Conservation (phyloP, 2,113 vertebrate species). For the Ophthalmolycus amberensis region DNA sequence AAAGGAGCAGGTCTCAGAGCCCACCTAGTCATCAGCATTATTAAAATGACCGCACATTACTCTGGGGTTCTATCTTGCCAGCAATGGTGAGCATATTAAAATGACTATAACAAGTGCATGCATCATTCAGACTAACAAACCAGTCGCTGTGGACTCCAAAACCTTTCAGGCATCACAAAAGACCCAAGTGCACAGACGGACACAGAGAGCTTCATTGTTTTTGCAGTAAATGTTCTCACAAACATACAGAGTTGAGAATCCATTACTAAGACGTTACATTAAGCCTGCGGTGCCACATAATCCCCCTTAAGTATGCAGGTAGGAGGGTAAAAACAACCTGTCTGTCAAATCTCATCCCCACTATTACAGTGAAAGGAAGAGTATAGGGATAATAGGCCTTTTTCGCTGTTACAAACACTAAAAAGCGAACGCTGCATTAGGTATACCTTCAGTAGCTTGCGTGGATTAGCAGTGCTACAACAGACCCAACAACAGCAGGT, state of each 20-base stretch:
- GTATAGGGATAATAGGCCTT: constrained; percentile 32
- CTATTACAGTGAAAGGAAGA: constrained; percentile 2
- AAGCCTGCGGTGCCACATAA: constrained; percentile 44
- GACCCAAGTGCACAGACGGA: constrained; percentile 22
- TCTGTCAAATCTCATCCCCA: constrained; percentile 42
- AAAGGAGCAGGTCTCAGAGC: constrained; percentile 4
- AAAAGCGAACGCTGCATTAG: background rate
- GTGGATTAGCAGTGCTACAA: background rate
- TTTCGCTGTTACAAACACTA: background rate
- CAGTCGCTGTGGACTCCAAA: constrained; percentile 17
- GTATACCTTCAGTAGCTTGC: background rate
- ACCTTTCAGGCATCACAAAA: constrained; percentile 52
- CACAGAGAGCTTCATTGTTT: constrained; percentile 28
- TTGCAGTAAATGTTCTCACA: constrained; percentile 19
- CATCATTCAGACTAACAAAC: constrained; percentile 47
- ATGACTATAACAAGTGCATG: constrained; percentile 36
- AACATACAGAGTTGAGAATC: constrained; percentile 30
- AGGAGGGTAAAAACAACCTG: constrained; percentile 36
- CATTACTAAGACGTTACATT: constrained; percentile 47
- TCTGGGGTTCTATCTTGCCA: constrained; percentile 9
- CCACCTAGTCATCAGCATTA: constrained; percentile 3
- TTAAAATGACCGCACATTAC: constrained; percentile 19
- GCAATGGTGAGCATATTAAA: constrained; percentile 32
- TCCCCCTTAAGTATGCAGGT: constrained; percentile 53
- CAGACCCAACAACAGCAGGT: background rate